These are phyloP conservation scores for Polydrusus tereticollis DNA, from an alignment of 2,888 invertebrate genomes.

Conservation along the genomic window DNA sequence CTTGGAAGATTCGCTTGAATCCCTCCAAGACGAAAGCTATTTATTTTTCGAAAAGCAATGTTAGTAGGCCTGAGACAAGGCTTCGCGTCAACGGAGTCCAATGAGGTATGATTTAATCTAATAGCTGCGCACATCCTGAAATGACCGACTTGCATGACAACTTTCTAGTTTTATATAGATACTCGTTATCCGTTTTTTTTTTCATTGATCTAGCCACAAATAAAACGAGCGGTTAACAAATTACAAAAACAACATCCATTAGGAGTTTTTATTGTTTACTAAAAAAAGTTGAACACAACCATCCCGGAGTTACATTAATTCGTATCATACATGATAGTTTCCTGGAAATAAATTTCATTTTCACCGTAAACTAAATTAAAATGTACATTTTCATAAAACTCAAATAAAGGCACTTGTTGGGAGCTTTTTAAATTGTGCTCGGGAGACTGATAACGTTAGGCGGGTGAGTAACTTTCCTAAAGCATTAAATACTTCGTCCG, in stretches of 20 bases:
- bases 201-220: not conserved
- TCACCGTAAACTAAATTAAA: constrained; percentile 16
- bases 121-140: too few relatives aligned
- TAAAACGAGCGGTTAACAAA: not conserved
- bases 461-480: not conserved
- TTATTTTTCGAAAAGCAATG: too few relatives aligned
- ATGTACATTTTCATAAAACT: constrained; percentile 44
- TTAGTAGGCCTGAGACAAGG: too few relatives aligned
- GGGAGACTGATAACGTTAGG: constrained; percentile 28
- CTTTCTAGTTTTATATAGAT: too few relatives aligned
- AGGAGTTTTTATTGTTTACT: not conserved
- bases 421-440: constrained; percentile 5
- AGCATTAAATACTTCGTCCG: not conserved
- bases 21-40: too few relatives aligned
- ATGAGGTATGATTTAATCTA: too few relatives aligned
- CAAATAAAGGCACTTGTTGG: constrained; percentile 42
- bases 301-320: constrained; percentile 1
- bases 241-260: not conserved
- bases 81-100: too few relatives aligned
- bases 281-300: not conserved
- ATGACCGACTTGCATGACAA: too few relatives aligned
- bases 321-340: constrained; percentile 10
- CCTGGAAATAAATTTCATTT: constrained; percentile 17
- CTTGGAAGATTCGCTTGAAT: too few relatives aligned
- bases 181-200: too few relatives aligned